Base-by-base conservation (phyloP, 2,797 vertebrate species). In the Tadarida brasiliensis region DNA sequence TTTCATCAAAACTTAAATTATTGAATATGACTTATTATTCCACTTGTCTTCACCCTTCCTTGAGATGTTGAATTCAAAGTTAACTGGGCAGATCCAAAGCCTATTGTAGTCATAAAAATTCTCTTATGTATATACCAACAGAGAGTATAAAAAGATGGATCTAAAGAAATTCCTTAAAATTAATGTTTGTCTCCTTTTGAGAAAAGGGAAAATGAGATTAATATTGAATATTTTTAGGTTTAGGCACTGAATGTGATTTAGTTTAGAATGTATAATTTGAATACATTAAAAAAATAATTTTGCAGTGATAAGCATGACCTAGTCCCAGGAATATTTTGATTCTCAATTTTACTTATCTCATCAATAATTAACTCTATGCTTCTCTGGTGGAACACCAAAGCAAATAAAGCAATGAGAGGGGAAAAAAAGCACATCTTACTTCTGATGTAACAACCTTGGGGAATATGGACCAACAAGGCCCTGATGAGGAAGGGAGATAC, bases 241-340 rank as follows among this genome's bases (percentile, higher is more conserved):
- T 67, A 47, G 49, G 30, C 77, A 71, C 26, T 67, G 19, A 78
- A 54, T 78, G 71, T 84, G 33, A 90, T 73, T 90, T 89, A 83
- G 70, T 83, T 95, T 84, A 73, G 70, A 90, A 83, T 59, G 24
- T n/a, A 51, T 73, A 59, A 59, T 47, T 82, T 73, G 28, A 95
- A 87, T 92, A 78, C 7, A 83, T 47, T 74, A 81, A 71, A 86
- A 92, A 90, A 26, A 33, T 77, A 87, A 87, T 59, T 92, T 90
- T 73, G 28, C 35, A 82, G 84, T 63, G 20, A 35, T 67, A 63
- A 35, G 14, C 33, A 57, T 51, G 30, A 65, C 19, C 33, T 87
- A 20, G 16, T 70, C n/a, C 26, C 20, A 87, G 81, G 39, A 24
- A 78, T 70, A 95, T 76, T 81, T 51, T 81, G 24, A 89, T 49